Percentiles rank a stretch among this genome's conserved stretches.
These are phyloP conservation scores for Spondyliosoma cantharus DNA, from an alignment of 2,797 vertebrate species.

Conservation along the genomic window DNA sequence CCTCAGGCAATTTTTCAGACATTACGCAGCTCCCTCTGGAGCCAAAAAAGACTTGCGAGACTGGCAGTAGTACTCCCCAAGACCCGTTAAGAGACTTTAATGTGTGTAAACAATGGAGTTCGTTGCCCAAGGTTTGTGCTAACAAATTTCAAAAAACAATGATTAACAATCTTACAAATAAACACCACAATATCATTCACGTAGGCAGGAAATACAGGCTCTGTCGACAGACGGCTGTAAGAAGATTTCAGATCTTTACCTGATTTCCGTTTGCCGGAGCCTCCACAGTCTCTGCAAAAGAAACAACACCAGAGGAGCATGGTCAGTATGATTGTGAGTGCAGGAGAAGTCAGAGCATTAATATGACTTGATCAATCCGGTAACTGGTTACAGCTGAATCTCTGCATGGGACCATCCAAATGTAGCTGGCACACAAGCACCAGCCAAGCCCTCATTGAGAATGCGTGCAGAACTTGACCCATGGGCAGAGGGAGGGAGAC, in stretches of 20 bases:
- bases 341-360: conserved; percentile 33
- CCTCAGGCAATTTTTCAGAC: background rate
- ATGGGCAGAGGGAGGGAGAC: conserved; percentile 54
- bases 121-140: background rate
- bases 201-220: background rate
- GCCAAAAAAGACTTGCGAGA: background rate
- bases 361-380: conserved; percentile 40
- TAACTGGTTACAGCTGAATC: conserved; percentile 40
- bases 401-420: conserved; percentile 42
- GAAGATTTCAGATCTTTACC: conserved; percentile 82
- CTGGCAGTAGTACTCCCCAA: background rate
- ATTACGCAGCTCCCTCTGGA: background rate
- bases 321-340: conserved; percentile 76
- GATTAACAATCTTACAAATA: background rate
- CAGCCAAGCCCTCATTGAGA: conserved; percentile 79
- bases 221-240: background rate
- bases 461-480: conserved; percentile 78
- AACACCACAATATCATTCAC: background rate
- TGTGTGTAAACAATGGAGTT: background rate
- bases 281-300: conserved; percentile 92
- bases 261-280: conserved; percentile 90
- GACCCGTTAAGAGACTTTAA: background rate
- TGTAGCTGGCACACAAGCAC: conserved; percentile 68
- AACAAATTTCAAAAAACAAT: background rate
- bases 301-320: conserved; percentile 95